Evolutionary conservation across 2,113 vertebrate genomes (phyloP), one percentile per base, ranked within the genome.

Genomic region (Zapornia atra): DNA sequence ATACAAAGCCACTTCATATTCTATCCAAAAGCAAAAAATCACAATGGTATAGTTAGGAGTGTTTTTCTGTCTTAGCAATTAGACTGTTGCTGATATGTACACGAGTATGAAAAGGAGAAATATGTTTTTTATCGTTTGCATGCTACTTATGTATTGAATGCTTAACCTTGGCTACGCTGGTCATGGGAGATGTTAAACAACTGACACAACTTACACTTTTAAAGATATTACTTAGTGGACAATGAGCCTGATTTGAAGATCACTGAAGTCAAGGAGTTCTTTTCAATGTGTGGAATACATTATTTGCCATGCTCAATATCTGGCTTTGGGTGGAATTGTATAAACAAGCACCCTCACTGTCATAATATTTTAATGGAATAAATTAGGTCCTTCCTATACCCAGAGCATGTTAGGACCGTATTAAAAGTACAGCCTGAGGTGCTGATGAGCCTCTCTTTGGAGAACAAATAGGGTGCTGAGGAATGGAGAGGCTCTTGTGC

Each of bases 41-140:
- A 76, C 72, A 91, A 50, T 83, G 46, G 34, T 91, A 64, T 97
- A 96, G 96, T 97, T 97, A 93, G 54, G 66, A 66, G 34, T 90
- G 46, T 88, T 95, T 83, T 73, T 95, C 82, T 84, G 57, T 89
- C 50, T 95, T 84, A 81, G 34, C 12, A 89, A 76, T 94, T 96
- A 82, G 53, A 25, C 88, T 93, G 86, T 31, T 26, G 61, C 91
- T 96, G 88, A 81, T 92, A 95, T 3, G 11, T 88, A 86, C 34
- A 68, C 54, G 38, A 57, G 65, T 92, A 94, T 66, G 61, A 79
- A 94, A 93, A 96, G 53, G 6, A 94, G 57, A 56, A 83, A 80
- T 38, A 65, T 71, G 51, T 7, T 44, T 82, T 93, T 60, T 88
- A 51, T 82, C 65, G 44, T 57, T 87, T 11, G 5, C 24, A n/a